These are phyloP conservation scores for Caiman crocodilus DNA, from an alignment of 2,797 vertebrate species.

Conservation along the genomic window DNA sequence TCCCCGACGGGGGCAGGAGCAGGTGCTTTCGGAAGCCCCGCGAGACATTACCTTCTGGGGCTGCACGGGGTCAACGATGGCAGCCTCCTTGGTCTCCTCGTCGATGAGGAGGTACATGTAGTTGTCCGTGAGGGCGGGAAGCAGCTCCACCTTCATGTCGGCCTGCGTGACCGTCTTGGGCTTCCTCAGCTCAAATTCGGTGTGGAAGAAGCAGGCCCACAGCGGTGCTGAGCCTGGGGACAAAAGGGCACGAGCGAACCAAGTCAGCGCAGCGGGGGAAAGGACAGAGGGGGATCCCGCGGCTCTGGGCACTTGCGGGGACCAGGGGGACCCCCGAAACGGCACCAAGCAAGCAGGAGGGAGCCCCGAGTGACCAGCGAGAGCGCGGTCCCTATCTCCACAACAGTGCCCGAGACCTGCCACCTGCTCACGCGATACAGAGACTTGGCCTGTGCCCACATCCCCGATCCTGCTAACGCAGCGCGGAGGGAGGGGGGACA, in stretches of 20 bases:
- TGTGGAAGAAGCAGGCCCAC: slow-evolving; percentile 70
- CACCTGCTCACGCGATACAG: neutral
- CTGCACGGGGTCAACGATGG: slow-evolving; percentile 94
- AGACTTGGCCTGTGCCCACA: too few species aligned
- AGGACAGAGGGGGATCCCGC: neutral
- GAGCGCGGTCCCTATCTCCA: too few species aligned
- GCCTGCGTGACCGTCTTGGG: slow-evolving; percentile 80
- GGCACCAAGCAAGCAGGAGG: too few species aligned
- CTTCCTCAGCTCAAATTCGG: slow-evolving; percentile 75
- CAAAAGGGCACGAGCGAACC: neutral
- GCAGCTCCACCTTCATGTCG: slow-evolving; percentile 91
- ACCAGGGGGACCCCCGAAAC: neutral
- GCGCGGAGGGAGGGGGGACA: too few species aligned
- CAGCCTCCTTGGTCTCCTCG: slow-evolving; percentile 90
- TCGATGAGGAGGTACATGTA: slow-evolving; percentile 99
- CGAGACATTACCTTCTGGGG: slow-evolving; percentile 88
- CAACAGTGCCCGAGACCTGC: too few species aligned
- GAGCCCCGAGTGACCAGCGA: too few species aligned
- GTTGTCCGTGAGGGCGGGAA: slow-evolving; percentile 96
- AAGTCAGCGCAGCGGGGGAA: neutral
- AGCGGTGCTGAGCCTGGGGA: slow-evolving; percentile 72
- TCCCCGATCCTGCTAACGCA: too few species aligned
- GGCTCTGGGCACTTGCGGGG: neutral
- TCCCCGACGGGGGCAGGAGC: rapidly evolving
- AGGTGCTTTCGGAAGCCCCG: rapidly evolving